Evolutionary conservation across 2,888 invertebrate species (phyloP), one percentile per base, ranked within the genome.

Genomic region (Mesoligia furuncula): DNA sequence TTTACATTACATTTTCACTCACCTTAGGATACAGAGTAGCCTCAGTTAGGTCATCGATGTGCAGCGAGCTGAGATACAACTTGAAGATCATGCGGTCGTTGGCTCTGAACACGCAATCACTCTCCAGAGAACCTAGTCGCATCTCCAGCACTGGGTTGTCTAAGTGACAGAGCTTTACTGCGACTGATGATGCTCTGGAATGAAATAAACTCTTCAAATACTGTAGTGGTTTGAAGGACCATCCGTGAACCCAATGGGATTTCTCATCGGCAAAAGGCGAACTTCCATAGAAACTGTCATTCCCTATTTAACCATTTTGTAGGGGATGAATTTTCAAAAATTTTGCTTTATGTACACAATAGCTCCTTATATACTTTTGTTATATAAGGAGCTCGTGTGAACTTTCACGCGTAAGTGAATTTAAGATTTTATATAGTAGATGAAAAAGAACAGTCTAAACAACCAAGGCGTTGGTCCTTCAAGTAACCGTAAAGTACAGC

Each of bases 21-120:
- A 98, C 98, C 97, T 98, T 98, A 0, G 98, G 97, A 91, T 98
- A 98, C 20, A 98, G 95, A 0, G 98, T 98, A 68, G 98, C 97
- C 74, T 98, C 98, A 7, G 98, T 97, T 48, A 98, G 92, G 92
- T 98, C 98, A 85, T 98, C 98, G 4, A 98, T 95, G 11, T 97
- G 97, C 64, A 98, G 92, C 9, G 97, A 97, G 77, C 97, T 97
- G 51, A 98, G 95, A 90, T 97, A 98, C 36, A 98, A 97, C 79
- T 98, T 97, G 88, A 98, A 97, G 54, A 98, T 98, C 95, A 98
- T 98, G 88, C 98, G 97, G 90, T 98, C 98, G 88, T 98, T 98
- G 1, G 98, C 98, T 89, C 98, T 97, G 93, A 98, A 98, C 83
- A 98, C 97, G 89, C 98, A 98, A 94, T 98, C 98, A 87, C 98